Percentiles rank a stretch among this genome's conserved stretches.
Evolutionary conservation across 1,140 invertebrate genomes (phyloP).

Genomic region (Bombus consobrinus): DNA sequence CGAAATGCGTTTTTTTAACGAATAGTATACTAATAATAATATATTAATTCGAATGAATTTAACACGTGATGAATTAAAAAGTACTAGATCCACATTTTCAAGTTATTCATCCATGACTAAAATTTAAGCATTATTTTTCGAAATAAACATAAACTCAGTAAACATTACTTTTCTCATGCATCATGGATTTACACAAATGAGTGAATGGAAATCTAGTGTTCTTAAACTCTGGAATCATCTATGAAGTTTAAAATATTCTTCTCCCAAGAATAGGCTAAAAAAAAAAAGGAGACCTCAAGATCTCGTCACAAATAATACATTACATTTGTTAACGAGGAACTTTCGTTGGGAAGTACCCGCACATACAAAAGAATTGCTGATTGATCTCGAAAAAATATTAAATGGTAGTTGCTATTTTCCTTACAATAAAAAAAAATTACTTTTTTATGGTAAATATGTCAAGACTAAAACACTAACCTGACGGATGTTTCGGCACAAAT

Average conservation of each 20-base stretch:
- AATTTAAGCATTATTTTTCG: neutral
- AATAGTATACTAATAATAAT: neutral
- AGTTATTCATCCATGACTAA: neutral
- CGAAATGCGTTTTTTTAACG: neutral
- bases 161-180: neutral
- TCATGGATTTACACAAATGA: neutral
- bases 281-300: no score
- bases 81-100: neutral
- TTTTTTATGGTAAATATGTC: neutral
- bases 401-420: no score
- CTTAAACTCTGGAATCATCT: neutral
- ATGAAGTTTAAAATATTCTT: neutral
- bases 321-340: neutral
- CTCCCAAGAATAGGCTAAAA: neutral
- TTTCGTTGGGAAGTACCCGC: no score
- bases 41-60: neutral
- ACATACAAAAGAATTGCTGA: no score
- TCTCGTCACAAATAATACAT: no score
- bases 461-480: constrained; percentile 81
- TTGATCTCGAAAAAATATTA: no score
- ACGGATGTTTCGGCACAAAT: constrained; percentile 88
- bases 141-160: neutral
- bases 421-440: neutral
- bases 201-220: neutral
- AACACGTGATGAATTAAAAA: neutral